Base-by-base conservation (phyloP, 2,797 vertebrate species). In the Chromobotia macracanthus region DNA sequence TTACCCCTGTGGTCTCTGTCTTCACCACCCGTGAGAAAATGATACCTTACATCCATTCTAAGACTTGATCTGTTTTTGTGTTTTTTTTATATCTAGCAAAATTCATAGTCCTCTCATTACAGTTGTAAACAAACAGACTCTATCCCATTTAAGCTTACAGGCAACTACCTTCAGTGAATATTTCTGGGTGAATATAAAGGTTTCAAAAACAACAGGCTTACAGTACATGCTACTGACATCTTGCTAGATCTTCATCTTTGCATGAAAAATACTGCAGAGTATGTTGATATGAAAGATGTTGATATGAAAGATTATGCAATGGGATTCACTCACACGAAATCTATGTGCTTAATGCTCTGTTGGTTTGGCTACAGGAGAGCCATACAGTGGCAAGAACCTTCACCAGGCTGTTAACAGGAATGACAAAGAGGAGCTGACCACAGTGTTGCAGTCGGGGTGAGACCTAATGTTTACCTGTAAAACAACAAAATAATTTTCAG, bases 371-470 rank as follows among this genome's bases (percentile, higher is more conserved):
- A 71, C 68, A 91, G 92, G 87, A 73, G 89, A 91, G 74, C 87
- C 86, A 58, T 35, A 87, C 8, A 89, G 86, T 25, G 90, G 89
- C 1, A 90, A 89, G 48, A 84, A 90, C 56, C 85, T 92, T 31
- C 89, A 89, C 8, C 83, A 87, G 38, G 89, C 89, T 53, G 87
- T 88, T 25, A 86, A 46, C 13, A 81, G 90, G 81, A 89, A 92
- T 0, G 86, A 90, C 38, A 84, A 88, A 73, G 71, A 88, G 1
- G 48, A 83, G n/a, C 84, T 89, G 73, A 66, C 74, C 23, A 79
- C 0, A 12, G 80, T 90, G 46, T 81, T 92, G 67, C 86, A 88
- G 72, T 87, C 84, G 85, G 88, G 85, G 89, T 91, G 81, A 90
- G 90, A 65, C 5, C 7, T 46, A 51, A 9, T 64, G 31, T 19